Base-by-base conservation (phyloP, 2,797 vertebrate genomes). In the Malacoctenus gilli region DNA sequence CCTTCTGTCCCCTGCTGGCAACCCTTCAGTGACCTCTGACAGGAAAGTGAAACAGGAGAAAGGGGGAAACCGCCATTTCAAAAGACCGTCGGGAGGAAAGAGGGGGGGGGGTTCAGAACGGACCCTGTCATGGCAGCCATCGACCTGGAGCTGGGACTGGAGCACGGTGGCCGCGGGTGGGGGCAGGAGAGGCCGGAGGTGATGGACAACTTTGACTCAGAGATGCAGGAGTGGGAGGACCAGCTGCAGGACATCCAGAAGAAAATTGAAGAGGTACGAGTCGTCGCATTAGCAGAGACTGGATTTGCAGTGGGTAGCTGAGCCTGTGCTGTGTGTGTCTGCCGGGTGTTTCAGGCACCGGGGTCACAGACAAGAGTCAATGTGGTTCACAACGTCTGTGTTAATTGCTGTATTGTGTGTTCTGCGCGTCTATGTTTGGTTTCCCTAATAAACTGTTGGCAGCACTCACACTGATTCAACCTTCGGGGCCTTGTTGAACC, bases 211-310 rank as follows among this genome's bases (percentile, higher is more conserved):
- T 98, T 99, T 56, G 97, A 98, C 85, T 95, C 89, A 0, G 96
- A 98, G 89, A 94, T 98, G 84, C 94, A 95, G 78, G 95, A 98
- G 79, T 99, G 96, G 97, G 96, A 99, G 87, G 93, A 95, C 76
- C 96, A 98, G 38, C 95, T 97, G 86, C 95, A 95, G 75, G 91
- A 95, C 78, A 96, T 98, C 90, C 96, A 99, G 88, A 95, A 68
- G 71, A 96, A 98, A 88, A 98, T 99, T 20, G 97, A 99, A 88
- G 94, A 98, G 95, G 96, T 98, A 88, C 66, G 59, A 21, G 12
- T n/a, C 11, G 3, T 19, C 25, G 25, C n/a, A n/a, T n/a, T n/a
- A 3, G 25, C 25, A 1, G 9, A 9, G 5, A 9, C 25, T 28
- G 25, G 6, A 28, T 6, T 5, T 12, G 4, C n/a, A 35, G 12